These are phyloP conservation scores for Delia radicum DNA, from an alignment of 1,140 invertebrate species.

Conservation along the genomic window DNA sequence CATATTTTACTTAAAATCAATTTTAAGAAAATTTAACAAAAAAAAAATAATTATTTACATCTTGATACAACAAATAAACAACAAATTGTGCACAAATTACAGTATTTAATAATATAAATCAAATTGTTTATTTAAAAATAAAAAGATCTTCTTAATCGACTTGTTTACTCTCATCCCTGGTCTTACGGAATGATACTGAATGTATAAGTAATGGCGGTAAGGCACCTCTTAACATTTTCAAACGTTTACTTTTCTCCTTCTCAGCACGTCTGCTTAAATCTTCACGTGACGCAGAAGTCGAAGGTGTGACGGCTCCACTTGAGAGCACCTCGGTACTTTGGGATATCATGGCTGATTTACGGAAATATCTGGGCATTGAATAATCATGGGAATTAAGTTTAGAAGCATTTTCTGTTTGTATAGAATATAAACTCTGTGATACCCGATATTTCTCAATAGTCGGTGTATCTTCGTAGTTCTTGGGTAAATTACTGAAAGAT, in stretches of 20 bases:
- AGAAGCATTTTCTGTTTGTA: conserved; percentile 50
- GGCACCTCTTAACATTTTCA: conserved; percentile 48
- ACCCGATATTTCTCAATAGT: conserved; percentile 55
- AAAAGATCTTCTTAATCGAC: conserved; percentile 36
- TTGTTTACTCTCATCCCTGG: conserved; percentile 47
- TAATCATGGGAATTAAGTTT: conserved; percentile 45
- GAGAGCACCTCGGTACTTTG: conserved; percentile 47
- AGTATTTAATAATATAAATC: not conserved
- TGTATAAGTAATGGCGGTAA: conserved; percentile 52
- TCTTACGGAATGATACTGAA: conserved; percentile 51
- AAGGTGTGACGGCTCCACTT: conserved; percentile 37
- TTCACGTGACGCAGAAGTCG: conserved; percentile 39
- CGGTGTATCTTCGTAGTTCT: conserved; percentile 55
- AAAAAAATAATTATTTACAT: not conserved
- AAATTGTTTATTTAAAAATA: not conserved
- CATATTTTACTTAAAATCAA: not conserved
- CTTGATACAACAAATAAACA: not conserved
- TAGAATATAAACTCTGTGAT: conserved; percentile 50
- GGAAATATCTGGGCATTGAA: conserved; percentile 54
- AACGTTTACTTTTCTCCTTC: conserved; percentile 50
- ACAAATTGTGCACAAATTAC: not conserved
- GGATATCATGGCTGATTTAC: conserved; percentile 44
- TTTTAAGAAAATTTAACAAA: not conserved
- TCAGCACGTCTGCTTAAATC: conserved; percentile 40
- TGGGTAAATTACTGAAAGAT: conserved; percentile 50